Base-by-base conservation (phyloP, 2,797 vertebrate genomes). In the Chlorospingus flavigularis region DNA sequence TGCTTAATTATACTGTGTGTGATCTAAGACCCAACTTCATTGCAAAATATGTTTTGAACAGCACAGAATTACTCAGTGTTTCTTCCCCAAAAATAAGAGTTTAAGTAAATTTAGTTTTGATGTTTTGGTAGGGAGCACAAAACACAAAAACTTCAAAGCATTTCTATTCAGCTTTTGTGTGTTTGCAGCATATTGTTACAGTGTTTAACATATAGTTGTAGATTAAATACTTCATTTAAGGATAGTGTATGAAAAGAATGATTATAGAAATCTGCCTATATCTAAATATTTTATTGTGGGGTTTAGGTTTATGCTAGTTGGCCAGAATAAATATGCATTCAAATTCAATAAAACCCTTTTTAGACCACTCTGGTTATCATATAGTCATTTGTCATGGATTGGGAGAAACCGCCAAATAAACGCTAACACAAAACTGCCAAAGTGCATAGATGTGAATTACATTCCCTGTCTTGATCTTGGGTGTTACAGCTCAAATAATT, bases 51-150 rank as follows among this genome's bases (percentile, higher is more conserved):
- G 1, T 92, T 82, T 94, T 79, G 45, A 97, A 55, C 43, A 67
- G 67, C 85, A 68, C n/a, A 72, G 88, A 92, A 96, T 93, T 80
- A 87, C 60, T 58, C 39, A 21, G 24, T 90, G 50, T 88, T 95
- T 78, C 65, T 74, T 79, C 57, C 62, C 55, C 65, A 31, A 62
- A 94, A 80, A 75, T 55, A 50, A 57, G 70, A 87, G 9, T 33
- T 92, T 74, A 84, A 75, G 66, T 63, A 92, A 91, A 91, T 94
- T 85, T 63, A 70, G 42, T 82, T 92, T 25, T 31, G 68, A 68
- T 13, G 5, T 88, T 85, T 88, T 92, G 20, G 58, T 74, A 96
- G 21, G 45, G 57, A 91, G 25, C 54, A 94, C 54, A 86, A 70
- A 91, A 60, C 33, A 91, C 35, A 83, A 62, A 94, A 83, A 30